A percentile compares a stretch with the other conserved stretches of the same genome.
Evolutionary conservation across 2,888 invertebrate genomes (phyloP).

Genomic region (Drosophila kambysellisi): DNA sequence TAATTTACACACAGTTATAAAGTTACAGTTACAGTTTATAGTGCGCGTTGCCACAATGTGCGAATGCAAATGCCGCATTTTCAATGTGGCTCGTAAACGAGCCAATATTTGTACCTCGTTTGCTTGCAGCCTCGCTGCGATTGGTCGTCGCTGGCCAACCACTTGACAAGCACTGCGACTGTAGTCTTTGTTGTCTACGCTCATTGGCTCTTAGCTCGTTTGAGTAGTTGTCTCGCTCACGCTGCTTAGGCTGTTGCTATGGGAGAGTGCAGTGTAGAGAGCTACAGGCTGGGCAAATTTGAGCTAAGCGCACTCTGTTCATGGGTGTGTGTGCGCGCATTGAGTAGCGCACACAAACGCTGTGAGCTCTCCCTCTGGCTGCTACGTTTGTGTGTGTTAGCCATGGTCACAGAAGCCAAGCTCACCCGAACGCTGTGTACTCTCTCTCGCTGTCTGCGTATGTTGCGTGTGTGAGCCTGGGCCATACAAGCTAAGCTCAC

Average conservation of each 20-base stretch:
- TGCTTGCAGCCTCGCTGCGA: background rate
- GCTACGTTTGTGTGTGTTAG: background rate
- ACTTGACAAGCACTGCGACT: background rate
- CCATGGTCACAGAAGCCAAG: background rate
- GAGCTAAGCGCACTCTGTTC: background rate
- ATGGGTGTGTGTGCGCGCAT: background rate
- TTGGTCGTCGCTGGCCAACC: background rate
- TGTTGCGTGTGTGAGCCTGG: background rate
- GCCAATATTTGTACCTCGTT: background rate
- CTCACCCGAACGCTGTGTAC: background rate
- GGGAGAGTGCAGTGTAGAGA: background rate
- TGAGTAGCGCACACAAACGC: background rate
- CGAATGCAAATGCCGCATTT: slow-evolving; percentile 1
- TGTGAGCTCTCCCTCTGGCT: background rate
- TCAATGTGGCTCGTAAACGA: background rate
- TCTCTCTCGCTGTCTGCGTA: background rate
- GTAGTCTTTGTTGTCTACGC: background rate
- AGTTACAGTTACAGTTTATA: slow-evolving; percentile 1
- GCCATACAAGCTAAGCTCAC: background rate
- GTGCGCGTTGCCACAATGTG: slow-evolving; percentile 1
- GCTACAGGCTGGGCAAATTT: background rate
- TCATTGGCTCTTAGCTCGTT: background rate
- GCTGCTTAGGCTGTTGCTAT: background rate
- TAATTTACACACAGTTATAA: background rate
- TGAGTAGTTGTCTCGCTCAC: background rate